phyloP scores from a whole-genome alignment of 2,113 vertebrate species.

The Catagonus wagneri region DNA sequence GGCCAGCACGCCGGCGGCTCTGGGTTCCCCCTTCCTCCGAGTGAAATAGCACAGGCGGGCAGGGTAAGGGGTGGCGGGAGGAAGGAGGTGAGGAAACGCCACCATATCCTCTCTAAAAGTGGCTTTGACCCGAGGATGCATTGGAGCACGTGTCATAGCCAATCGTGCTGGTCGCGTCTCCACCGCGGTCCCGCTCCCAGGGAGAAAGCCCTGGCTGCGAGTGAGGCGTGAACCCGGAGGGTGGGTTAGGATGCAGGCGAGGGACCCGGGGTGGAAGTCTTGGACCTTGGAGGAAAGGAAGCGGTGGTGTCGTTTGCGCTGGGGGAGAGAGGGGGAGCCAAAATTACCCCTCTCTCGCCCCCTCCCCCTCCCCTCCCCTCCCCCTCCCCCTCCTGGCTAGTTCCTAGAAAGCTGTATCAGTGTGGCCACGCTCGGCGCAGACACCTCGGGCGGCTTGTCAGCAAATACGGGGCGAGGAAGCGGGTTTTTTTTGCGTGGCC shows the following conservation, averaged over 20 bases:
- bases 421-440: conserved; percentile 86
- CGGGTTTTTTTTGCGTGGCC: conserved; percentile 75
- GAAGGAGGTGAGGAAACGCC: conserved; percentile 56
- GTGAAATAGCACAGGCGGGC: background rate
- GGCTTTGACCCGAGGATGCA: conserved; percentile 48
- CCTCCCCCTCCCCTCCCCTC: conserved; percentile 2
- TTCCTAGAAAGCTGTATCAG: conserved; percentile 95
- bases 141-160: conserved; percentile 63
- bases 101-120: background rate
- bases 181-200: background rate
- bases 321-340: conserved; percentile 12
- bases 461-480: conserved; percentile 78
- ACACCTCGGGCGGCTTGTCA: conserved; percentile 76
- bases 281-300: background rate
- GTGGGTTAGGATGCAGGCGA: background rate
- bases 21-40: background rate
- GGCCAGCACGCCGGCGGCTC: background rate
- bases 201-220: background rate
- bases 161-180: background rate
- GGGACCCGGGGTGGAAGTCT: background rate
- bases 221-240: background rate
- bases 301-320: background rate
- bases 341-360: conserved; percentile 33
- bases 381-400: conserved; percentile 77
- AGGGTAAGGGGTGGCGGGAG: background rate